These are phyloP conservation scores for Dendrophyllia cribrosa DNA, from an alignment of 64 coral and sea anemone genomes.

Conservation along the genomic window DNA sequence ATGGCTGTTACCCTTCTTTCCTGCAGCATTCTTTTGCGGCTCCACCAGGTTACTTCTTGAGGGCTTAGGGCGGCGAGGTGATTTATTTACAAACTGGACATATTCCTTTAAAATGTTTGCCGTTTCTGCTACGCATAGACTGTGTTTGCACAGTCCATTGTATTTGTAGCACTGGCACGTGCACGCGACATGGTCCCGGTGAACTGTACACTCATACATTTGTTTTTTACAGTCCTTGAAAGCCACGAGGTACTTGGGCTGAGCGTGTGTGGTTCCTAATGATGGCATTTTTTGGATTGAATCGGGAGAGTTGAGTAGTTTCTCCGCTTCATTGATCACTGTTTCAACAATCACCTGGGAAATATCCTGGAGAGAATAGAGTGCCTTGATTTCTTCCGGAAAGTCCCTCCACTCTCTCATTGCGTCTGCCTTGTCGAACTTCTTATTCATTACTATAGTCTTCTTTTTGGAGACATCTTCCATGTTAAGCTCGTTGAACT, in stretches of 20 bases:
- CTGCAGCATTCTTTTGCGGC: too few relatives aligned
- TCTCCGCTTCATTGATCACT: constrained; percentile 13
- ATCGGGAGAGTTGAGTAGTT: constrained; percentile 10
- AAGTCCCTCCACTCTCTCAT: constrained; percentile 2
- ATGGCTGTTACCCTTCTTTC: too few relatives aligned
- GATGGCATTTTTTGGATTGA: constrained; percentile 25
- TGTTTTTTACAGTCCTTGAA: not conserved
- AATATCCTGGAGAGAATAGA: not conserved
- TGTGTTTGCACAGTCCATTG: too few relatives aligned
- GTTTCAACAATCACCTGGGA: not conserved
- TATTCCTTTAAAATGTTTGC: too few relatives aligned
- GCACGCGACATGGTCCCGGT: not conserved
- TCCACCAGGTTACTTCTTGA: too few relatives aligned
- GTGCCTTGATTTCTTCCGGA: not conserved
- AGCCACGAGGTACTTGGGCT: constrained; percentile 28
- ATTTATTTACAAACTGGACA: too few relatives aligned
- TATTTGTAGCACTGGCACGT: too few relatives aligned
- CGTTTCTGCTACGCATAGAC: too few relatives aligned
- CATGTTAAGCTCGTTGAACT: constrained; percentile 18
- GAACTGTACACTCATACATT: not conserved
- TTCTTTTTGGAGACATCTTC: constrained; percentile 23
- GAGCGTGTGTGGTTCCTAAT: not conserved
- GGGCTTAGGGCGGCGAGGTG: too few relatives aligned
- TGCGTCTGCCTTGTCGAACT: not conserved
- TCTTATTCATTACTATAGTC: not conserved